phyloP scores from a whole-genome alignment of 2,888 invertebrate species.

The Masnerella sp. region DNA sequence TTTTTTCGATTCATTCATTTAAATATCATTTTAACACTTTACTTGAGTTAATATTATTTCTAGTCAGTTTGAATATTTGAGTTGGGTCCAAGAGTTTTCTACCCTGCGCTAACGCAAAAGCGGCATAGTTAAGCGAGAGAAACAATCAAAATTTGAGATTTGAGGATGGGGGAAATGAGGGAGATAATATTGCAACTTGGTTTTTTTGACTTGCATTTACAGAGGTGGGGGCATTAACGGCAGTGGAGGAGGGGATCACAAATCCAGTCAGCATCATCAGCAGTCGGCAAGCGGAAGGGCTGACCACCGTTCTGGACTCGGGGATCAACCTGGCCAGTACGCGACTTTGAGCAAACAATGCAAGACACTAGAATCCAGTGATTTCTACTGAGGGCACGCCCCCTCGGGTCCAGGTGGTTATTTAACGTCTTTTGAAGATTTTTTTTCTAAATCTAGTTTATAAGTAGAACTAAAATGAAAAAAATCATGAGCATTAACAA shows the following conservation, averaged over 20 bases:
- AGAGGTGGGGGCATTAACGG: conserved; percentile 78
- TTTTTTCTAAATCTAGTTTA: too few relatives aligned
- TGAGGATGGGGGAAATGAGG: conserved; percentile 24
- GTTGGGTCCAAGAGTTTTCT: conserved; percentile 20
- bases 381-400: conserved; percentile 95
- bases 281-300: conserved; percentile 79
- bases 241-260: conserved; percentile 75
- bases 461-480: too few relatives aligned
- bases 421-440: conserved; percentile 4
- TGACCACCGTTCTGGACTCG: conserved; percentile 77
- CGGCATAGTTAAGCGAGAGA: conserved; percentile 39
- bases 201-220: conserved; percentile 71
- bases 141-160: conserved; percentile 11
- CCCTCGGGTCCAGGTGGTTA: conserved; percentile 77
- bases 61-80: too few relatives aligned
- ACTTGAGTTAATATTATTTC: too few relatives aligned
- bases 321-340: conserved; percentile 85
- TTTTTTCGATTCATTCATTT: neutral
- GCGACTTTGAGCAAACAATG: conserved; percentile 97
- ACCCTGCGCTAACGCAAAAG: conserved; percentile 22
- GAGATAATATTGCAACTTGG: conserved; percentile 73
- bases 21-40: too few relatives aligned
- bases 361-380: conserved; percentile 95
- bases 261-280: conserved; percentile 78
- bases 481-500: too few relatives aligned